Percentiles rank a stretch among this genome's conserved stretches.
These are phyloP conservation scores for Formica selysi DNA, from an alignment of 1,140 invertebrate species.

Conservation along the genomic window DNA sequence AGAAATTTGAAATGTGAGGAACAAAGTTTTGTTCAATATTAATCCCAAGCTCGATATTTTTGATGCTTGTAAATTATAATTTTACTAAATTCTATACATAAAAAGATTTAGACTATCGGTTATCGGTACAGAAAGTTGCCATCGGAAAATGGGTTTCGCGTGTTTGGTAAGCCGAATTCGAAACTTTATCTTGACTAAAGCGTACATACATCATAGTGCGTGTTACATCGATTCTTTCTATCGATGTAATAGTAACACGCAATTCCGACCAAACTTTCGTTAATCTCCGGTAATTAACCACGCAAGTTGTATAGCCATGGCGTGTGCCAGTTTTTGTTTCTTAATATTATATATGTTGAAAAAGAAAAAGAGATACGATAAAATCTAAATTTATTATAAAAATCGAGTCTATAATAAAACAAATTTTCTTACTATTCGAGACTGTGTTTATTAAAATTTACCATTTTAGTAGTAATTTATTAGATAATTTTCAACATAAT, in stretches of 20 bases:
- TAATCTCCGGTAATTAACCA: slow-evolving; percentile 42
- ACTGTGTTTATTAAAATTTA: neutral
- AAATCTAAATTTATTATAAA: neutral
- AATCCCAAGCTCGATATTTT: neutral
- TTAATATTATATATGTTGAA: slow-evolving; percentile 6
- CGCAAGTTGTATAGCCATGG: neutral
- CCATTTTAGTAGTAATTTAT: neutral
- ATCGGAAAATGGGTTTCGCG: slow-evolving; percentile 19
- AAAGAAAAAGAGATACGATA: neutral
- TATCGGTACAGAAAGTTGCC: slow-evolving; percentile 40
- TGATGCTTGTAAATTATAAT: neutral
- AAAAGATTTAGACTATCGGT: slow-evolving; percentile 16
- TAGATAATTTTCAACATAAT: slow-evolving; percentile 1
- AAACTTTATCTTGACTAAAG: slow-evolving; percentile 56
- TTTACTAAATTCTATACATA: neutral
- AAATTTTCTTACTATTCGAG: neutral
- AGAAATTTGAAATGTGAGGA: neutral
- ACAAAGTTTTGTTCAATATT: neutral
- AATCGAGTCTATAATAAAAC: neutral
- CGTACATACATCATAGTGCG: slow-evolving; percentile 19
- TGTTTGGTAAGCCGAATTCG: slow-evolving; percentile 6
- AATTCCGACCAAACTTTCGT: slow-evolving; percentile 38
- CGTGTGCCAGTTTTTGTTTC: neutral
- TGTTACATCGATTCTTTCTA: slow-evolving; percentile 51
- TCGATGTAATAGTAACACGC: slow-evolving; percentile 30